Evolutionary conservation across 2,888 invertebrate species (phyloP), one percentile per base, ranked within the genome.

Genomic region (Latrodectus hesperus): DNA sequence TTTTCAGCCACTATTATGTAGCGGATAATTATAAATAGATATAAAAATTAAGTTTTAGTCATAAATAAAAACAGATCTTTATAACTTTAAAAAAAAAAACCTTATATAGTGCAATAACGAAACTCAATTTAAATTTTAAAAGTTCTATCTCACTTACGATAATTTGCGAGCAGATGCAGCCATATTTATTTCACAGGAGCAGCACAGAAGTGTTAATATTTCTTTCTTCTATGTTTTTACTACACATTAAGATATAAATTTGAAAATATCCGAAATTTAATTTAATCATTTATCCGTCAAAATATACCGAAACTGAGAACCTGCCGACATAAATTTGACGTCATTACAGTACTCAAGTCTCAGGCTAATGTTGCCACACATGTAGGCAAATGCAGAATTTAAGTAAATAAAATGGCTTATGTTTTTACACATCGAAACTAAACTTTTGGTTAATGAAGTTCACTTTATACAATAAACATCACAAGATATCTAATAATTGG

Each of bases 151-250:
- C 22, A 76, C 88, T 88, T 77, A 88, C 88, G 88, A 88, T 68
- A 88, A 80, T 84, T 88, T 88, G 26, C 88, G 84, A 75, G 84
- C 76, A 76, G 88, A 76, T 17, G 88, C 80, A 68, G 88, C 88
- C 88, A 88, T 88, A 49, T 17, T 85, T 67, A 16, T 22, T 51
- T 55, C 14, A 68, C 14, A 38, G 10, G n/a, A 67, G 38, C 17
- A 16, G n/a, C 22, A 55, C 22, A 26, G 16, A 52, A 53, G n/a
- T 68, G 12, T 4, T n/a, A 10, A 68, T 68, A n/a, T 68, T 16
- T 6, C 10, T 76, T 76, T 17, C 17, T 64, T 26, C 14, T 49
- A 38, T 65, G 49, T 68, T 14, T 64, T 51, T 71, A 67, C 51
- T 71, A 51, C 60, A 64, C 83, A 83, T 83, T n/a, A 51, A 83